phyloP scores from a whole-genome alignment of 2,888 invertebrate species.

The Hypena proboscidalis region DNA sequence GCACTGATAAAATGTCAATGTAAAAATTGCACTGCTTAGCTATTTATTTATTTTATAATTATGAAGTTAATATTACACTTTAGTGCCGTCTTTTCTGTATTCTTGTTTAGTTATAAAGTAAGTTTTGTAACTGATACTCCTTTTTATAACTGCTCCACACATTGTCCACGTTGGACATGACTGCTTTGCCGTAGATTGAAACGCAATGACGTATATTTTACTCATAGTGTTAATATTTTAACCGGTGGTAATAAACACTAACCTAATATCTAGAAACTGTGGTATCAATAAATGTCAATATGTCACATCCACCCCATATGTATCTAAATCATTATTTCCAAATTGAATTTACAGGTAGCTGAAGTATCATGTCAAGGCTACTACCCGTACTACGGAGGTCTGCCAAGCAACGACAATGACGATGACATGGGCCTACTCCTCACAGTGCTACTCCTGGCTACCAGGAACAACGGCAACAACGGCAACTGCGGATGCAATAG shows the following conservation, averaged over 20 bases:
- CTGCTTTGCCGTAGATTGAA: too few species aligned
- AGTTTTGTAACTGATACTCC: too few species aligned
- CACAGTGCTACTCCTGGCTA: constrained; percentile 58
- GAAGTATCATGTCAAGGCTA: constrained; percentile 47
- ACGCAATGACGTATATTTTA: too few species aligned
- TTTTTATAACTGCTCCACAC: too few species aligned
- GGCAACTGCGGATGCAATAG: constrained; percentile 47
- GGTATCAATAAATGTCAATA: too few species aligned
- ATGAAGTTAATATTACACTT: constrained; percentile 43
- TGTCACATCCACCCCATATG: too few species aligned
- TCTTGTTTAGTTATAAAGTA: constrained; percentile 42
- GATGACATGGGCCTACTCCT: constrained; percentile 65
- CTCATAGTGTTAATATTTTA: too few species aligned
- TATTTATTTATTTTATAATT: constrained; percentile 18
- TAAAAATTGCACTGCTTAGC: not conserved
- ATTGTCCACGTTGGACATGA: too few species aligned
- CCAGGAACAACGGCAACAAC: constrained; percentile 46
- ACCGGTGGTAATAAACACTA: too few species aligned
- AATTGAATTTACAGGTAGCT: constrained; percentile 39
- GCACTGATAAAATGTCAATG: constrained; percentile 20
- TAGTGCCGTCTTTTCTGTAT: constrained; percentile 26
- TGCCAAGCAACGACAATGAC: constrained; percentile 46
- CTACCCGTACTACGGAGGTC: constrained; percentile 45
- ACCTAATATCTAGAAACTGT: too few species aligned
- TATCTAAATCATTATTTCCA: not conserved